phyloP scores from a whole-genome alignment of 2,888 invertebrate species.

The Agapetus fuscipes region DNA sequence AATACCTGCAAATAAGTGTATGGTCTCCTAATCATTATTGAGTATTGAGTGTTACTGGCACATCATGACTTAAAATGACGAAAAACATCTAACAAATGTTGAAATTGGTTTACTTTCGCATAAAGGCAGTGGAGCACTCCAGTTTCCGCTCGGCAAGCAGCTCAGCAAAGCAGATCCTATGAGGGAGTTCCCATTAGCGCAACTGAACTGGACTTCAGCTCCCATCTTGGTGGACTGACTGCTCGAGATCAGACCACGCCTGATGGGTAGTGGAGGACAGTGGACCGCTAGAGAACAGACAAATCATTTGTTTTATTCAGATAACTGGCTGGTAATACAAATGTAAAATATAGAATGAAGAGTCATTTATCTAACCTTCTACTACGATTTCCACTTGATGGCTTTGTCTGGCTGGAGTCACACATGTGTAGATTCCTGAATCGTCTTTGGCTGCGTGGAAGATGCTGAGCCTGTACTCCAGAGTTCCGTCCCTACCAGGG shows the following conservation, averaged over 20 bases:
- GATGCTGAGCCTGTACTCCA: conserved; percentile 76
- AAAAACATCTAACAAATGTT: no score
- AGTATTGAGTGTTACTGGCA: no score
- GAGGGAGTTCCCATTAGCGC: conserved; percentile 70
- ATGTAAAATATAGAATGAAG: no score
- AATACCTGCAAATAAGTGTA: no score
- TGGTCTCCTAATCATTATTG: no score
- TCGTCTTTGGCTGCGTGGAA: conserved; percentile 74
- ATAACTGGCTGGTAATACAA: no score
- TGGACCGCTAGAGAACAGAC: conserved; percentile 55
- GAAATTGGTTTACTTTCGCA: conserved; percentile 76
- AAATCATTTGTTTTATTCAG: conserved; percentile 1
- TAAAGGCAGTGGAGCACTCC: conserved; percentile 73
- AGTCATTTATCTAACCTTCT: conserved; percentile 47
- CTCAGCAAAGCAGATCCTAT: conserved; percentile 64
- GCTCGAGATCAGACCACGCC: conserved; percentile 64
- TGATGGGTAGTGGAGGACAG: conserved; percentile 63
- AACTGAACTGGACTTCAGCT: conserved; percentile 62
- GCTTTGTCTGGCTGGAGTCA: conserved; percentile 73
- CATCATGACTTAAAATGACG: no score
- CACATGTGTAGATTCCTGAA: conserved; percentile 75
- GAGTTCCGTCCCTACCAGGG: conserved; percentile 63
- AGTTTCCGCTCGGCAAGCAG: conserved; percentile 78
- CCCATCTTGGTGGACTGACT: conserved; percentile 64
- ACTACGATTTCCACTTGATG: conserved; percentile 75